These are phyloP conservation scores for Oncorhynchus masou DNA, from an alignment of 2,113 vertebrate genomes.

Conservation along the genomic window DNA sequence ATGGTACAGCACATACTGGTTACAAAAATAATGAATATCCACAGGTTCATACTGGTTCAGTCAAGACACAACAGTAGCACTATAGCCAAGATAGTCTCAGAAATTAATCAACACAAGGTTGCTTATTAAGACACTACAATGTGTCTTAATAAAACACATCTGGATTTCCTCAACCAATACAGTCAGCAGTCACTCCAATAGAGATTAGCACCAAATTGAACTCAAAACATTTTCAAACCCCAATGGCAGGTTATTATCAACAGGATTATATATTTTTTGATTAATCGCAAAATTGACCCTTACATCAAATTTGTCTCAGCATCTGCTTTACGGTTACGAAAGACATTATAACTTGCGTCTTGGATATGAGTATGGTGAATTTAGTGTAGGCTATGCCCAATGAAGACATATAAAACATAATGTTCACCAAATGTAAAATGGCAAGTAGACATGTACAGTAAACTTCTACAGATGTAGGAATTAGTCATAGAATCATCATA, in stretches of 20 bases:
- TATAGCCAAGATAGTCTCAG: conserved; percentile 37
- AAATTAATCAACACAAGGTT: conserved; percentile 33
- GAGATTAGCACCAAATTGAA: conserved; percentile 55
- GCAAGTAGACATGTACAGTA: conserved; percentile 7
- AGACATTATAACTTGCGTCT: neutral
- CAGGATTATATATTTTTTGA: conserved; percentile 22
- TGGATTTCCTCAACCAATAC: conserved; percentile 11
- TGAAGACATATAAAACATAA: neutral
- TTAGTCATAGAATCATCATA: neutral
- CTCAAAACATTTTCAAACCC: neutral
- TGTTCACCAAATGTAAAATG: conserved; percentile 21
- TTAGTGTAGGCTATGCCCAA: neutral
- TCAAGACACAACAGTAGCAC: conserved; percentile 48
- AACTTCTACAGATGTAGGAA: neutral
- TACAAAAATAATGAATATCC: conserved; percentile 34
- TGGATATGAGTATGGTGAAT: too few species aligned
- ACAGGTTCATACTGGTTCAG: conserved; percentile 35
- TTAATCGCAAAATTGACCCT: conserved; percentile 7
- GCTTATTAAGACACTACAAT: conserved; percentile 6
- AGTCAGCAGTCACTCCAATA: conserved; percentile 40
- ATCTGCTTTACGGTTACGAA: neutral
- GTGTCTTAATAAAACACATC: conserved; percentile 33
- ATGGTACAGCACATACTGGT: conserved; percentile 65
- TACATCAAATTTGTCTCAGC: neutral
- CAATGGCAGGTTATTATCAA: neutral